Base-by-base conservation (phyloP, 1,140 invertebrate species). In the Danaus plexippus region DNA sequence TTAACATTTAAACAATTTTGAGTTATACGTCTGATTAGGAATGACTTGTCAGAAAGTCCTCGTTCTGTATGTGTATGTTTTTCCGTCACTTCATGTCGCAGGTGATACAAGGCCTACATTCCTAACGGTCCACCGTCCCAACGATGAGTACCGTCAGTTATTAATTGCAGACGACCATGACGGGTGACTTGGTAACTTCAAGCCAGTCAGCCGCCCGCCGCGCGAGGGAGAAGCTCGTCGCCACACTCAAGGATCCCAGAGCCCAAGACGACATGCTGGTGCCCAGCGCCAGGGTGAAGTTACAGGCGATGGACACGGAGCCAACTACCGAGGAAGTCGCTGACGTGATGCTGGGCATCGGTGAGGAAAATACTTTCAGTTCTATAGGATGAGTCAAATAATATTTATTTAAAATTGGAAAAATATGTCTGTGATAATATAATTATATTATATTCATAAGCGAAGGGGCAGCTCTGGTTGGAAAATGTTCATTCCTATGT, bases 151-250 rank as follows among this genome's bases (percentile, higher is more conserved):
- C 52, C 56, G 44, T 52, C 43, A 49, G 49, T 52, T 15, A 63
- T 64, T 52, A 13, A 55, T 57, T 52, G 22, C 18, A 92, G 85
- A 80, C 89, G 55, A 94, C 94, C 11, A 88, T 92, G 60, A 94
- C 96, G 4, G 97, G 97, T 0, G 97, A 99, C 85, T 90, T 98
- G 12, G 71, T 99, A 10, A 92, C 95, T 5, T 88, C 85, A 15
- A 92, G 86, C 47, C 79, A 86, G 41, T 70, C 88, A 0, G 85
- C 88, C 1, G 89, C 91, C 0, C 87, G 74, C 46, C 75, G 76
- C 45, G 93, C 92, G 1, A 89, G 90, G 54, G 88, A 88, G 40
- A 81, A 78, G 41, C 78, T 94, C 11, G 55, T 80, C 5, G 80
- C 89, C 44, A 67, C 56, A 32, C 61, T 84, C n/a, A 66, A 68